Evolutionary conservation across 1,140 invertebrate genomes (phyloP).

Genomic region (Triops cancriformis): DNA sequence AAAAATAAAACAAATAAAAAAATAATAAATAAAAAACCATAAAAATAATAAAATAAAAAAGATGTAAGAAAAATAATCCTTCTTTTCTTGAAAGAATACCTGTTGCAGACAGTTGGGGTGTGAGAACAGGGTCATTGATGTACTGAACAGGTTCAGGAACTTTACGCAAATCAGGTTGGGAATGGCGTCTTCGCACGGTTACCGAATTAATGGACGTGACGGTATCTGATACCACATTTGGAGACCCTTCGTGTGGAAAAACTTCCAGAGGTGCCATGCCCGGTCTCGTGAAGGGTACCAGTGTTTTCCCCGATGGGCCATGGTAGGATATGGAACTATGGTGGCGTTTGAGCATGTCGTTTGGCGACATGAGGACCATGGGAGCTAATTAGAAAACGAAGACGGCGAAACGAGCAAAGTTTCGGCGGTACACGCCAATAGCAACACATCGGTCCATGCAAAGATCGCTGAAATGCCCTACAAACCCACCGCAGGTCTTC

Average conservation of each 20-base stretch:
- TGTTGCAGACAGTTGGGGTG: background rate
- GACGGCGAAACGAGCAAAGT: background rate
- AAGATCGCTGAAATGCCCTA: background rate
- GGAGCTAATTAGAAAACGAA: background rate
- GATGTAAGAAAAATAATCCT: too few species aligned
- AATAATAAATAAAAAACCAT: background rate
- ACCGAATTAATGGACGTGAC: conserved; percentile 4
- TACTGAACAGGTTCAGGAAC: background rate
- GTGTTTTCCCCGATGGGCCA: background rate
- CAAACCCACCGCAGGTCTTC: background rate
- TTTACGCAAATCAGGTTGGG: background rate
- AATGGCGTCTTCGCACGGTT: conserved; percentile 7
- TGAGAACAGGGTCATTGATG: conserved; percentile 15
- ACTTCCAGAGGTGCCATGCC: background rate
- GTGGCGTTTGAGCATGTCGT: background rate
- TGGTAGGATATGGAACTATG: conserved; percentile 10
- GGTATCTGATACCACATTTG: background rate
- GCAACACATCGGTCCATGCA: background rate
- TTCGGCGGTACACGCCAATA: background rate
- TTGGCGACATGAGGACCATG: conserved; percentile 8
- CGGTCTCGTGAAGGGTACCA: background rate
- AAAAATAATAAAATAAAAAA: background rate
- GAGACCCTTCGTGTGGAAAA: background rate
- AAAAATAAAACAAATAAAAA: background rate
- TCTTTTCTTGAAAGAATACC: background rate